phyloP scores from a whole-genome alignment of 1,140 invertebrate genomes.

The Intoshia linei region DNA sequence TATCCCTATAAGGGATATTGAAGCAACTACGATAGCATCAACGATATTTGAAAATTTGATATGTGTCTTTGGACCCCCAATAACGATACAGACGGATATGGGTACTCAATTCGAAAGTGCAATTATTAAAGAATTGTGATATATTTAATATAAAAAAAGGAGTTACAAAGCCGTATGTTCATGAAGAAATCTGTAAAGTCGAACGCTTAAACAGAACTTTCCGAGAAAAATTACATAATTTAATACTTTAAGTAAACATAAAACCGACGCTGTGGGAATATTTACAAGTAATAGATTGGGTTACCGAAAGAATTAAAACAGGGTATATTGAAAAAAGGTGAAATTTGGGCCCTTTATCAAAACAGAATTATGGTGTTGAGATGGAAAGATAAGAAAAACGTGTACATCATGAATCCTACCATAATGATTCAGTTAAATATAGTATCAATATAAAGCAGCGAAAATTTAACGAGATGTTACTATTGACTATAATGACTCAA shows the following conservation, averaged over 20 bases:
- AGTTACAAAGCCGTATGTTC: too few species aligned
- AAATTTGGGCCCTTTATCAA: background rate
- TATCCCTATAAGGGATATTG: too few species aligned
- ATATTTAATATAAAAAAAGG: too few species aligned
- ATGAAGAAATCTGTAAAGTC: too few species aligned
- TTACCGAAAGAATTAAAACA: background rate
- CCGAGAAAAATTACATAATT: background rate
- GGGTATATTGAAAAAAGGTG: background rate
- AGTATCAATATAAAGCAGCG: background rate
- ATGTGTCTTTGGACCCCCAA: too few species aligned
- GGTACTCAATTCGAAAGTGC: too few species aligned
- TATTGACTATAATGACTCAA: background rate
- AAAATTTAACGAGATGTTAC: background rate
- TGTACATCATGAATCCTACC: background rate
- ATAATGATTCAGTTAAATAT: background rate
- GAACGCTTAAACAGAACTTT: too few species aligned
- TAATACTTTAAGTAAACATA: background rate
- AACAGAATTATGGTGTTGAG: background rate
- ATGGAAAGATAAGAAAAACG: background rate
- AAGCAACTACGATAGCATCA: too few species aligned
- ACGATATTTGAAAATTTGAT: too few species aligned
- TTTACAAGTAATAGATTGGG: background rate
- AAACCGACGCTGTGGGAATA: background rate
- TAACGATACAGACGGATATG: too few species aligned
- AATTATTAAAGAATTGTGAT: too few species aligned